Evolutionary conservation across 2,797 vertebrate species (phyloP), one percentile per base, ranked within the genome.

Genomic region (Cetoscarus ocellatus): DNA sequence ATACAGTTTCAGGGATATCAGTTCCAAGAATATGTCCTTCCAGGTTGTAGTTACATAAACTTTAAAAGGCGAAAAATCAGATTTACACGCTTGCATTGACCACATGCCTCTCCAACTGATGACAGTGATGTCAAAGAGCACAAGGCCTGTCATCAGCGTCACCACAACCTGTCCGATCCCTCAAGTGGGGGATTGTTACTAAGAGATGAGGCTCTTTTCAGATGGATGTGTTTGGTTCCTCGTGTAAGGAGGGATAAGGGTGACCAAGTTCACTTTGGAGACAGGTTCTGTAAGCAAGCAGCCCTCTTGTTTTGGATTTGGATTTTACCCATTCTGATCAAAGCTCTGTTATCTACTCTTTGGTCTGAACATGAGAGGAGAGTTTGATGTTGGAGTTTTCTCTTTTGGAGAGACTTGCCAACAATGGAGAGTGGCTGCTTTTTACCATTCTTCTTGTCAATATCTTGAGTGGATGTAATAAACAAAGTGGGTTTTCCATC

Each of bases 111-210:
- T 45, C 19, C 63, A 10, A 13, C 52, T 64, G 75, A 67, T 86
- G 80, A 82, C 77, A 78, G 75, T 75, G 58, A 55, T 64, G 77
- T 85, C 77, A 80, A 72, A 84, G 79, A 79, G 67, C 67, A 79
- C 54, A 35, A 70, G 76, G 67, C 72, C 71, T 88, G 86, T 89
- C 89, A 84, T 88, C 83, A 79, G 69, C 49, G 51, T 81, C 82
- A 83, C 69, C 43, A 42, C 65, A 80, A 82, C 79, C 83, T 79
- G 67, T 84, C 57, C 73, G 83, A 89, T 79, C 73, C 61, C 72
- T 82, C 68, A 74, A 87, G 70, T 58, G 56, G 47, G 64, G 43
- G 15, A 73, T 79, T 43, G 70, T 77, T 73, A 69, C 66, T 34
- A 82, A 70, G 83, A 81, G 73, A 77, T 70, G 74, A 73, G 69